Base-by-base conservation (phyloP, 2,113 vertebrate species). In the Cisticola juncidis region DNA sequence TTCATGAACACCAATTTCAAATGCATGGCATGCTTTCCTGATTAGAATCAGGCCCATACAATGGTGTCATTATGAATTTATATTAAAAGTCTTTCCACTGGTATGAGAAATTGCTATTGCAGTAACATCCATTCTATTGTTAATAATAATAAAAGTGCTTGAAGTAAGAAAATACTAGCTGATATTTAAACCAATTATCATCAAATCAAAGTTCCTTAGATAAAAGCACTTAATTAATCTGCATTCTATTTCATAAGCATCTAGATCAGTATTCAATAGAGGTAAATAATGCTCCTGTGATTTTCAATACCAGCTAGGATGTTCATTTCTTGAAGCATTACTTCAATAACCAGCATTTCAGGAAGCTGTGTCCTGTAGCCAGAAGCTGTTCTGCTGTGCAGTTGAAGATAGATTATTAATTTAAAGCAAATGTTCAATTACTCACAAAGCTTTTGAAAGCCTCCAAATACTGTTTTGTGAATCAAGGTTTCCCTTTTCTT, bases 211-310 rank as follows among this genome's bases (percentile, higher is more conserved):
- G 78, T 95, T 81, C 20, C 54, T 88, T 82, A 93, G 91, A 95
- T 97, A 95, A 94, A 95, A 91, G 60, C 83, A 82, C 56, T 95
- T 94, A 97, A 97, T 96, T 96, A 89, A 87, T 92, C 84, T 80
- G 57, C 64, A 73, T 96, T 96, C 42, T 92, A 31, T 94, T 97
- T 96, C 50, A 54, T 95, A 91, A 95, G 74, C 42, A 72, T 92
- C 73, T 90, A 91, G 92, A 86, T 95, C 58, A 48, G 72, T 70
- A 45, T 97, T 97, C 85, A 96, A 1, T 87, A 83, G 89, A 96
- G 81, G 90, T 86, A 95, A 95, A 70, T 96, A 97, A 92, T 92
- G 42, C 77, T 84, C 26, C 91, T 93, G 10, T 93, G 88, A 86
- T 94, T 96, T 97, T 61, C 50, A 87, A 35, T 88, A 64, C 64